These are phyloP conservation scores for Calliscelio sp. DNA, from an alignment of 2,888 invertebrate species.

Conservation along the genomic window DNA sequence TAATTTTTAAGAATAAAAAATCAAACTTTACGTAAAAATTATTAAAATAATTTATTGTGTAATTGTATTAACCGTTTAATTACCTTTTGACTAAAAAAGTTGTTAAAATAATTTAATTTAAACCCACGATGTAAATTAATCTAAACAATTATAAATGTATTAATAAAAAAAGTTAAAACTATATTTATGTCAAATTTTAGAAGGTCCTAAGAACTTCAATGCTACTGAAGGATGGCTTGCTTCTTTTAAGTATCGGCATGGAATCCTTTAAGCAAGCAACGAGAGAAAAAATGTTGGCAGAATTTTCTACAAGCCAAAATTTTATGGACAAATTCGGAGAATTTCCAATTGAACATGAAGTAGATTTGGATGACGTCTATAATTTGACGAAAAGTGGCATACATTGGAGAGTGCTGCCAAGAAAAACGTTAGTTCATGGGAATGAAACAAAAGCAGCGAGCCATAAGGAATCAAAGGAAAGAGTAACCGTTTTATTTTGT, in stretches of 20 bases:
- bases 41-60: not conserved
- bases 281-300: constrained; percentile 15
- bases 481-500: constrained; percentile 36
- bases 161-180: not conserved
- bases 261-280: not conserved
- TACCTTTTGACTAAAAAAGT: too few relatives aligned
- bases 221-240: constrained; percentile 20
- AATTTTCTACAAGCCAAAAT: not conserved
- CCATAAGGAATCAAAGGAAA: constrained; percentile 11
- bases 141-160: too few relatives aligned
- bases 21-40: too few relatives aligned
- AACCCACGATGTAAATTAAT: too few relatives aligned
- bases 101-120: too few relatives aligned
- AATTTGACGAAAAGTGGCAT: constrained; percentile 28
- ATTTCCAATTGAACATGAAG: constrained; percentile 19
- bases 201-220: not conserved
- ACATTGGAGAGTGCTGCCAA: constrained; percentile 3
- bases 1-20: too few relatives aligned
- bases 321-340: not conserved
- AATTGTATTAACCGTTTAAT: too few relatives aligned
- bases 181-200: constrained; percentile 7
- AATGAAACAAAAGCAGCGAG: constrained; percentile 18
- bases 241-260: constrained; percentile 10
- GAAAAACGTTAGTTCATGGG: not conserved
- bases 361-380: constrained; percentile 24